Conservation (phyloP, 2,113 vertebrate genomes). For the Tachycineta bicolor region DNA sequence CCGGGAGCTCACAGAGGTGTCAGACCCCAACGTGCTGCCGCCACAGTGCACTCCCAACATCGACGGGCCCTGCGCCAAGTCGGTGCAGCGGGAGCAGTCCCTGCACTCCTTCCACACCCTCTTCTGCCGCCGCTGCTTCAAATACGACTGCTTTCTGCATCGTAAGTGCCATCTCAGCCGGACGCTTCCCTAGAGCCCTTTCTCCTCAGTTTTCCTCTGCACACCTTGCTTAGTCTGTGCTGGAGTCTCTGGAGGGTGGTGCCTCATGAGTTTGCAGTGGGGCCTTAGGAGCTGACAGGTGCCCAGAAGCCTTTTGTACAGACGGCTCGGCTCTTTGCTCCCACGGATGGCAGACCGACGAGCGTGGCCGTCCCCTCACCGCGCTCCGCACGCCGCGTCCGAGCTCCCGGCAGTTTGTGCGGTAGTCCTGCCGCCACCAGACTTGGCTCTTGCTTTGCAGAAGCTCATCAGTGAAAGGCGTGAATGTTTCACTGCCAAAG, state of each 20-base stretch:
- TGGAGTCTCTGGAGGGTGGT: background rate
- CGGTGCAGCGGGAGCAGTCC: conserved; percentile 94
- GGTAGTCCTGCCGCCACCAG: background rate
- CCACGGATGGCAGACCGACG: background rate
- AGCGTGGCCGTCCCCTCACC: background rate
- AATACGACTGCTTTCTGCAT: conserved; percentile 98
- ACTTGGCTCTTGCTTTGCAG: conserved; percentile 24
- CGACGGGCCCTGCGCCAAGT: conserved; percentile 93
- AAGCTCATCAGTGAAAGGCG: conserved; percentile 44
- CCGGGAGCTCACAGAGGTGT: conserved; percentile 90
- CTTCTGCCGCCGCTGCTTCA: conserved; percentile 98
- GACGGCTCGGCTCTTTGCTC: background rate
- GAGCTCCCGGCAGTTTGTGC: background rate
- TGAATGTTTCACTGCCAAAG: conserved; percentile 30
- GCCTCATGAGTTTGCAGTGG: background rate
- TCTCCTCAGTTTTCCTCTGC: background rate
- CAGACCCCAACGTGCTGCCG: conserved; percentile 86
- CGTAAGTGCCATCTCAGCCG: conserved; percentile 78
- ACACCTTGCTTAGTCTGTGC: background rate
- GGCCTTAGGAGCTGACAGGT: background rate
- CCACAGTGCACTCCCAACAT: conserved; percentile 97
- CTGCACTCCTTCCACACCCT: conserved; percentile 98
- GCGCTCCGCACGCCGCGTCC: background rate
- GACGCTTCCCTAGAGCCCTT: conserved; percentile 9
- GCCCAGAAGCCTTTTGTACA: background rate